These are phyloP conservation scores for Amyelois transitella DNA, from an alignment of 1,140 invertebrate species.

Conservation along the genomic window DNA sequence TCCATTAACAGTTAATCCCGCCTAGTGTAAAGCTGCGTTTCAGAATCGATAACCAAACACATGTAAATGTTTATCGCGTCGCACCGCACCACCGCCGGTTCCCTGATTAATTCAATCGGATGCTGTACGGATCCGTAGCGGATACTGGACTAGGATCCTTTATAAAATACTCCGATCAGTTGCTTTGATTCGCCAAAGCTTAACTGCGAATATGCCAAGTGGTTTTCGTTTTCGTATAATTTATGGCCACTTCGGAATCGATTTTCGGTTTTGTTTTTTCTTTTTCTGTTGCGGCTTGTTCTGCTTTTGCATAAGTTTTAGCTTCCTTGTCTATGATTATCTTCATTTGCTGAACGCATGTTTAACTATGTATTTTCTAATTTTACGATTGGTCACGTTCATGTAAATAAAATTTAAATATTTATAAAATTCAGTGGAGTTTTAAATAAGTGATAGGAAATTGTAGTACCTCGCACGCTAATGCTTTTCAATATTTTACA, in stretches of 20 bases:
- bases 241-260: background rate
- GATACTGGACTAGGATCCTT: too few species aligned
- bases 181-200: slow-evolving; percentile 23
- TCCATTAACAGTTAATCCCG: background rate
- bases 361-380: too few species aligned
- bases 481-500: too few species aligned
- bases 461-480: too few species aligned
- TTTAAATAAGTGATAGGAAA: too few species aligned
- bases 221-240: background rate
- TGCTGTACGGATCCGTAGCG: slow-evolving; percentile 41
- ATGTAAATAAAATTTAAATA: too few species aligned
- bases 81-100: slow-evolving; percentile 19
- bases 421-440: too few species aligned
- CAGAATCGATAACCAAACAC: slow-evolving; percentile 12
- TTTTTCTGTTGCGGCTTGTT: background rate
- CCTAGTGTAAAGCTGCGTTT: background rate
- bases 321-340: background rate
- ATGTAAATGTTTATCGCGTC: slow-evolving; percentile 50
- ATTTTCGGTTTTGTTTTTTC: background rate
- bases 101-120: slow-evolving; percentile 66
- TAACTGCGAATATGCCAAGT: background rate
- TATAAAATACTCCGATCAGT: slow-evolving; percentile 47
- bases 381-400: too few species aligned
- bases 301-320: background rate
- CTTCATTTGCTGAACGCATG: too few species aligned